phyloP scores from a whole-genome alignment of 2,888 invertebrate species.

The Stramonita haemastoma region DNA sequence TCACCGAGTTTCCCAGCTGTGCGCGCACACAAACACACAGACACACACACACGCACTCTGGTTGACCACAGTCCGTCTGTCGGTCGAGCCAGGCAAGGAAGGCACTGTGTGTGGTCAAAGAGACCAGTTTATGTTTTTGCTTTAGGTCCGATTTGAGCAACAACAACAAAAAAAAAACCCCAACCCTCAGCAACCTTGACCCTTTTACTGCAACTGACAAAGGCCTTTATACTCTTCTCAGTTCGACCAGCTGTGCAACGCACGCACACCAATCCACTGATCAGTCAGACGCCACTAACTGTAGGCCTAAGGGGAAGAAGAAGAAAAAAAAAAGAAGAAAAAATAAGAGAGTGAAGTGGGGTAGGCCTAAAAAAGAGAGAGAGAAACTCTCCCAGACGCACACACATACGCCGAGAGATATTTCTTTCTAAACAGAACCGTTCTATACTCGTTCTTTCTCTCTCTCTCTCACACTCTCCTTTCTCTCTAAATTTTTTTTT shows the following conservation, averaged over 20 bases:
- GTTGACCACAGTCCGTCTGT: neutral
- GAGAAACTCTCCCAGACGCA: neutral
- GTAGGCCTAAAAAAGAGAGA: neutral
- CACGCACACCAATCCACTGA: neutral
- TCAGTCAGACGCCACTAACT: neutral
- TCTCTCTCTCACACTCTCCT: neutral
- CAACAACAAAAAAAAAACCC: too few species aligned
- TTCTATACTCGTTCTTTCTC: neutral
- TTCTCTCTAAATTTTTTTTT: too few species aligned
- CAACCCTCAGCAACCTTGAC: slow-evolving; percentile 5
- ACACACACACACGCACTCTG: neutral
- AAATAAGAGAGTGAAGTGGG: neutral
- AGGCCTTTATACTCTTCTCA: neutral
- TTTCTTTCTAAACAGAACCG: neutral
- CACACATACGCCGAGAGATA: neutral
- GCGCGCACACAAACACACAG: too few species aligned
- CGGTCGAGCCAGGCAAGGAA: too few species aligned
- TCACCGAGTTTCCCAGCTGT: neutral
- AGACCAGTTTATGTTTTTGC: neutral
- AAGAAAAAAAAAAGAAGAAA: too few species aligned
- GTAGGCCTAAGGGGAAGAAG: neutral
- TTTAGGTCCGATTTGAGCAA: neutral
- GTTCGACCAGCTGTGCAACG: neutral
- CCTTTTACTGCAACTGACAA: neutral
- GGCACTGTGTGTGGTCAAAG: neutral